Evolutionary conservation across 2,888 invertebrate species (phyloP).

Genomic region (Lumbricus terrestris): DNA sequence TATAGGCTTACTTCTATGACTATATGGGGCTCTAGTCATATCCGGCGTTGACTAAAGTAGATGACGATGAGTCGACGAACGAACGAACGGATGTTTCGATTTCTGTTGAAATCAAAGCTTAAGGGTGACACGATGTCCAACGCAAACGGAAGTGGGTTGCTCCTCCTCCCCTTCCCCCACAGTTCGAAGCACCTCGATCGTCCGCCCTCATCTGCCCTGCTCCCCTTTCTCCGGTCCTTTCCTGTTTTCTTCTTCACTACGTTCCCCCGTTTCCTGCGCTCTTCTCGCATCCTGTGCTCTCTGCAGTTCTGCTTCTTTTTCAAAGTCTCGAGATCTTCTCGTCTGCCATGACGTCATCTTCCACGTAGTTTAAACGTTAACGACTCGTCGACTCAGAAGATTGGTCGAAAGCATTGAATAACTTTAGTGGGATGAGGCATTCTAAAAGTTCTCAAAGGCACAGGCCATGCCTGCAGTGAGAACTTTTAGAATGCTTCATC

Average conservation of each 20-base stretch:
- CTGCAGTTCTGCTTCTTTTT: not conserved
- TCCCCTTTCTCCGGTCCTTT: not conserved
- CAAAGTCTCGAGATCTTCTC: no score
- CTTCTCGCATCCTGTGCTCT: not conserved
- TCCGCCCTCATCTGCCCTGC: not conserved
- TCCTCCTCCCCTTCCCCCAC: not conserved
- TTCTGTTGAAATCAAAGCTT: not conserved
- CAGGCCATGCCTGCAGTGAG: no score
- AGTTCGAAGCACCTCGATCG: no score
- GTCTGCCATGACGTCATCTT: no score
- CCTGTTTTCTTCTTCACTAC: not conserved
- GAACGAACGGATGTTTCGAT: not conserved
- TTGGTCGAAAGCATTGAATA: not conserved
- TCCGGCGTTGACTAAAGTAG: not conserved
- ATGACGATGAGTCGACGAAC: not conserved
- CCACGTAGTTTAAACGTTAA: not conserved
- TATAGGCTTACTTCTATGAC: no score
- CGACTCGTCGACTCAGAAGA: not conserved
- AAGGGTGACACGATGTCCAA: not conserved
- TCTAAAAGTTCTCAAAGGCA: no score
- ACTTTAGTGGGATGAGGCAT: no score
- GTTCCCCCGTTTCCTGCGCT: not conserved
- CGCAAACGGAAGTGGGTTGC: not conserved
- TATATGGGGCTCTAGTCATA: not conserved
- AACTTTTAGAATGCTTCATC: not conserved